Base-by-base conservation (phyloP, 2,888 invertebrate species). In the Pyrocoelia pectoralis region DNA sequence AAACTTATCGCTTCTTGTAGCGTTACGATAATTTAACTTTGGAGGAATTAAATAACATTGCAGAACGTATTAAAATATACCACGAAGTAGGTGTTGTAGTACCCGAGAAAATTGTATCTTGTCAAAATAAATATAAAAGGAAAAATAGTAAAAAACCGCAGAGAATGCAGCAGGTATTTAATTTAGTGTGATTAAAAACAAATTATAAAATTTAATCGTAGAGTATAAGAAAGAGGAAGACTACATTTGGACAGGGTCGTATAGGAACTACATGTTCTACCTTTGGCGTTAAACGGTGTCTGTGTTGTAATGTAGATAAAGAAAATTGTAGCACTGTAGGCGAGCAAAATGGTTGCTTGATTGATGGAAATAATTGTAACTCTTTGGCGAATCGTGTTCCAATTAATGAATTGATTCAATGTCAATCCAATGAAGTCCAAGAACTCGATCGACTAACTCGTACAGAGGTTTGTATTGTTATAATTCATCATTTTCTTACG, bases 51-150 rank as follows among this genome's bases (percentile, higher is more conserved):
- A 48, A 33, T 18, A 56, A 15, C 12, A 18, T 56, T 17, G 56
- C 56, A 33, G 9, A 8, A 2, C 56, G 56, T 48, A 28, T 56
- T 5, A n/a, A 28, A 15, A 17, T 46, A 5, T 46, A 6, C n/a
- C 17, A 33, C 17, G 46, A 56, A 33, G 17, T 29, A 1, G 56
- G 46, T n/a, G n/a, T 33, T 18, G 38, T 46, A 8, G n/a, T 33
- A 1, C 24, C 46, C 0, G 48, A 56, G 15, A 18, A 33, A 10
- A 28, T 48, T 10, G n/a, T n/a, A 15, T 29, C 46, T 10, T 55
- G 55, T 15, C 1, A 17, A 9, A 55, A 46, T 43, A 29, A 29
- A 46, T 38, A 17, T 8, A 55, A 54, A 54, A 24, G 15, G 0
- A 28, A 29, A 9, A 48, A 12, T 5, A 48, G 46, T 28, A 43